phyloP scores from a whole-genome alignment of 2,113 vertebrate species.

The Hemibagrus wyckioides region DNA sequence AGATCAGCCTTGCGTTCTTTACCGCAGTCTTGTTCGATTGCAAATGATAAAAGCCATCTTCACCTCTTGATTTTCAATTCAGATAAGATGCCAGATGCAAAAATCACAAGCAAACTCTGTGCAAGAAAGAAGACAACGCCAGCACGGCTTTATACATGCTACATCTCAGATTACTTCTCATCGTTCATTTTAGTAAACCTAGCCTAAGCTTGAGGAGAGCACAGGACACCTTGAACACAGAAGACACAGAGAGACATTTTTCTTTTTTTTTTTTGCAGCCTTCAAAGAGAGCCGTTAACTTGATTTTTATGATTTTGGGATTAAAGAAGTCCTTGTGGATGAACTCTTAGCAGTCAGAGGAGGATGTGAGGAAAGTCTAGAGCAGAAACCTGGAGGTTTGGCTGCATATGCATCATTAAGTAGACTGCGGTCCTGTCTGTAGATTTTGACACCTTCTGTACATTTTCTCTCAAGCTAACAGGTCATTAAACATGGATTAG shows the following conservation, averaged over 20 bases:
- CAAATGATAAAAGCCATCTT: conserved; percentile 37
- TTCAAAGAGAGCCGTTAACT: conserved; percentile 16
- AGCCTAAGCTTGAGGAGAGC: conserved; percentile 5
- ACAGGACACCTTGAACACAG: conserved; percentile 23
- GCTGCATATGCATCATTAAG: conserved; percentile 45
- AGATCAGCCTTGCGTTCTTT: conserved; percentile 28
- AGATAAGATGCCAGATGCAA: conserved; percentile 17
- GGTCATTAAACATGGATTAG: conserved; percentile 34
- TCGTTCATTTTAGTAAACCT: conserved; percentile 9
- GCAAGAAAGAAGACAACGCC: not conserved
- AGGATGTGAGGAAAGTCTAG: not conserved
- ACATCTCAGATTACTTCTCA: not conserved
- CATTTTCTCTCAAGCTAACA: conserved; percentile 26
- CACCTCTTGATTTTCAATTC: conserved; percentile 35
- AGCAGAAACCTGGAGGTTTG: not conserved
- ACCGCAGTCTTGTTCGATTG: not conserved
- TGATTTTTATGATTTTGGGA: conserved; percentile 23
- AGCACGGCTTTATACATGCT: not conserved
- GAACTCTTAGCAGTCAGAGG: not conserved
- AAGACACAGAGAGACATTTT: not conserved
- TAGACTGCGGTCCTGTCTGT: conserved; percentile 23
- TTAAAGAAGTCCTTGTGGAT: conserved; percentile 33
- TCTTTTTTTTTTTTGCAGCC: conserved; percentile 2
- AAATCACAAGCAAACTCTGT: not conserved
- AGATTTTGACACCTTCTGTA: conserved; percentile 37